phyloP scores from a whole-genome alignment of 2,113 vertebrate species.

The Leiothrix lutea region DNA sequence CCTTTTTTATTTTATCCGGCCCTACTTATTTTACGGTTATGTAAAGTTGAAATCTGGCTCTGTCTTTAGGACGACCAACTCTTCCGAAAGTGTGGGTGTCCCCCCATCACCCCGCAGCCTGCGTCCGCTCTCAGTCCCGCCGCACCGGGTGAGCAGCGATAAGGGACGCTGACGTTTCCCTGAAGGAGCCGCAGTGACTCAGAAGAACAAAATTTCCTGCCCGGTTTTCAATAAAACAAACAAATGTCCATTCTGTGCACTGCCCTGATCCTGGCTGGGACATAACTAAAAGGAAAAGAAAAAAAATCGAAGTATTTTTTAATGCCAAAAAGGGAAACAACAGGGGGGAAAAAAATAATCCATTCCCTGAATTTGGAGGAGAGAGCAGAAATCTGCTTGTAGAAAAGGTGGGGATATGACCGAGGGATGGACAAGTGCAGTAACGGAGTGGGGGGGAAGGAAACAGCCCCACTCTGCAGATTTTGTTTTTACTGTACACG shows the following conservation, averaged over 20 bases:
- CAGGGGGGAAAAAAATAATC: rapidly evolving
- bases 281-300: constrained; percentile 42
- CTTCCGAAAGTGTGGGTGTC: not conserved
- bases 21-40: not conserved
- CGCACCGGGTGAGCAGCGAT: not conserved
- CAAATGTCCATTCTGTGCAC: constrained; percentile 47
- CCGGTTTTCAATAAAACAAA: constrained; percentile 65
- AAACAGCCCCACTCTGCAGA: not conserved
- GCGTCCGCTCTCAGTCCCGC: not conserved
- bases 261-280: constrained; percentile 1
- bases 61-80: not conserved
- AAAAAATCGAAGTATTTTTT: not conserved
- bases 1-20: not conserved
- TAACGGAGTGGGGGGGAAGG: not conserved
- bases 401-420: not conserved
- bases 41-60: not conserved
- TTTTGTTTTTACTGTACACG: not conserved
- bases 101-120: not conserved
- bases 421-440: not conserved
- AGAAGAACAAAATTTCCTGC: constrained; percentile 75
- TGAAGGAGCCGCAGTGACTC: constrained; percentile 72
- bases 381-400: not conserved
- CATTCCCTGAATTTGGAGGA: constrained; percentile 10
- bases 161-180: constrained; percentile 61
- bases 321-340: constrained; percentile 12